A percentile compares a stretch with the other conserved stretches of the same genome.
phyloP scores from a whole-genome alignment of 2,113 vertebrate genomes.

The Cettia cetti region DNA sequence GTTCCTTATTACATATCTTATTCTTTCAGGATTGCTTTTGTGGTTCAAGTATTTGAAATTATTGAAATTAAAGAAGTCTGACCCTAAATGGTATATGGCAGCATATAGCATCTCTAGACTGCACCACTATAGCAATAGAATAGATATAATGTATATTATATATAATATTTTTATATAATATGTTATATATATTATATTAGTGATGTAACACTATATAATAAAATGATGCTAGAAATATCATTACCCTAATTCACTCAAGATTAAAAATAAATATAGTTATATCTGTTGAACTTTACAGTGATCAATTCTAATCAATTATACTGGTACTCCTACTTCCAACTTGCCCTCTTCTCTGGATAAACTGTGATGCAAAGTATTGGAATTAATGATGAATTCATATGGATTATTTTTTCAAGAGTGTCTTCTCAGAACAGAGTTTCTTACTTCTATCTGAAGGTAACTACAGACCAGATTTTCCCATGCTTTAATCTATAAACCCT shows the following conservation, averaged over 20 bases:
- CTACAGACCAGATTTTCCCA: not conserved
- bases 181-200: not conserved
- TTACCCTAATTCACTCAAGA: not conserved
- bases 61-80: not conserved
- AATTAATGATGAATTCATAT: not conserved
- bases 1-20: not conserved
- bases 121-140: not conserved
- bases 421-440: not conserved
- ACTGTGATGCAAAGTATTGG: not conserved
- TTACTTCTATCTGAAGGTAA: not conserved
- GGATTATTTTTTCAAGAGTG: not conserved
- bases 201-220: not conserved
- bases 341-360: not conserved
- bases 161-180: not conserved
- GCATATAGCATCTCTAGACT: not conserved
- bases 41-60: not conserved
- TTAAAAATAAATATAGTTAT: not conserved
- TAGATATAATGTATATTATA: not conserved
- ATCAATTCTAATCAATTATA: not conserved
- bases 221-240: not conserved
- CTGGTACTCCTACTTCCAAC: not conserved
- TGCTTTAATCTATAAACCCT: not conserved
- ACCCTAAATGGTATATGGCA: not conserved
- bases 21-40: not conserved
- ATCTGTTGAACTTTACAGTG: not conserved